These are phyloP conservation scores for Apomyelois bistriatella DNA, from an alignment of 2,888 invertebrate species.

Conservation along the genomic window DNA sequence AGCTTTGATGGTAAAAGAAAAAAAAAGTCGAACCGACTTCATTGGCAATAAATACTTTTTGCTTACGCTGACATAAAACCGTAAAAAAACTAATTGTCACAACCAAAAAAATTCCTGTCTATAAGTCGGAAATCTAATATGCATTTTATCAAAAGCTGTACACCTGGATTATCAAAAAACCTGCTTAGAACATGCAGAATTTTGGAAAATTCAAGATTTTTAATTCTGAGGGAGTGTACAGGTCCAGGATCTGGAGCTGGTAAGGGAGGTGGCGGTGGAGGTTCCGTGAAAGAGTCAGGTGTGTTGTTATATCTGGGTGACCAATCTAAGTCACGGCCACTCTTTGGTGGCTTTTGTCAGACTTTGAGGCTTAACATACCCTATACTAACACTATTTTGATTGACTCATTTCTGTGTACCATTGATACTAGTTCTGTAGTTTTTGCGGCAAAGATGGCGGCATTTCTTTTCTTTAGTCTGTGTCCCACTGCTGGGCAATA, in stretches of 20 bases:
- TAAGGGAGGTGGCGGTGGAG: slow-evolving; percentile 53
- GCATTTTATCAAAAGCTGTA: not conserved
- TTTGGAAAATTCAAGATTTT: not conserved
- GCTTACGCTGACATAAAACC: not conserved
- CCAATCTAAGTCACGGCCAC: too few species aligned
- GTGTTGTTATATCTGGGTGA: too few species aligned
- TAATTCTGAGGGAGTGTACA: not conserved
- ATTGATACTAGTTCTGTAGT: too few species aligned
- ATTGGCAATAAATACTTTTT: not conserved
- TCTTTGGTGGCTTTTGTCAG: too few species aligned
- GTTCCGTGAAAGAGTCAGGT: slow-evolving; percentile 49
- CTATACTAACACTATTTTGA: too few species aligned
- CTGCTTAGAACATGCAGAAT: not conserved
- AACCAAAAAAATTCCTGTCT: not conserved
- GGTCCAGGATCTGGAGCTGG: slow-evolving; percentile 50
- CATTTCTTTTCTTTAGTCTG: too few species aligned
- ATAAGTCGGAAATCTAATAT: not conserved
- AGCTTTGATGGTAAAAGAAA: too few species aligned
- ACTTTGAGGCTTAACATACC: too few species aligned
- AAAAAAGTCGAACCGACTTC: too few species aligned
- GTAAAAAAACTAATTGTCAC: not conserved
- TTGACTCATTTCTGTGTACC: too few species aligned
- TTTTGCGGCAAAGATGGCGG: too few species aligned
- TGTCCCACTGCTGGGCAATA: too few species aligned
- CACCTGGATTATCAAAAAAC: not conserved